Percentiles rank a stretch among this genome's conserved stretches.
phyloP scores from a whole-genome alignment of 2,888 invertebrate species.

The Cremastobaeus sp. region DNA sequence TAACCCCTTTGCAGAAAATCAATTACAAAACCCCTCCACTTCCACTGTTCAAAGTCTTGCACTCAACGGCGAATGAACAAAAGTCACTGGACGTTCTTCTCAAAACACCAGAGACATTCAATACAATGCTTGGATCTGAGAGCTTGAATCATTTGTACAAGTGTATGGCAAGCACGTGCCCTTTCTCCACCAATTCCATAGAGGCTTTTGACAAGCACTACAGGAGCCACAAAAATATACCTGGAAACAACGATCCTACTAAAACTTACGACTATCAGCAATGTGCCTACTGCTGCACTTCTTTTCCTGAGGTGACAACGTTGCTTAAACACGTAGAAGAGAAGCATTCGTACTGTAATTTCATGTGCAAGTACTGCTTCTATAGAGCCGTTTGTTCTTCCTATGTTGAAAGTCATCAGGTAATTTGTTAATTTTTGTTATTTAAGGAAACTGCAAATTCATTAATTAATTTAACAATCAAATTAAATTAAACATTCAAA shows the following conservation, averaged over 20 bases:
- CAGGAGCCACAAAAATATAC: conserved; percentile 67
- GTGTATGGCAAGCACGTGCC: conserved; percentile 80
- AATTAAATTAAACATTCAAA: too few species aligned
- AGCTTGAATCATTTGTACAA: conserved; percentile 80
- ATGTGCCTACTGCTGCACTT: conserved; percentile 82
- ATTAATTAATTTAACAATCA: conserved; percentile 1
- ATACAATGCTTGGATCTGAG: conserved; percentile 73
- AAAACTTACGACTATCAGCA: conserved; percentile 78
- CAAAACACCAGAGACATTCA: conserved; percentile 70
- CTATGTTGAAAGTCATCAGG: conserved; percentile 82
- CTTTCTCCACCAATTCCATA: conserved; percentile 77
- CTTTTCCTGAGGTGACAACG: conserved; percentile 76
- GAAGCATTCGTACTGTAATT: conserved; percentile 82
- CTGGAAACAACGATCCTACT: conserved; percentile 63
- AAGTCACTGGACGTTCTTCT: conserved; percentile 65
- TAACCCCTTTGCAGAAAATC: conserved; percentile 20
- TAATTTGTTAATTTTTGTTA: too few species aligned
- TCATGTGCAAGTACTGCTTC: conserved; percentile 84
- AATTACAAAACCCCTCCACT: too few species aligned
- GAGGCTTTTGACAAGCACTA: conserved; percentile 78
- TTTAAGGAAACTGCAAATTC: too few species aligned
- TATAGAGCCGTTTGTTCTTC: conserved; percentile 82
- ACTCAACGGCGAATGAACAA: too few species aligned
- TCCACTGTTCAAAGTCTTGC: too few species aligned
- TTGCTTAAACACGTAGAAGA: conserved; percentile 82